Percentiles rank a stretch among this genome's conserved stretches.
Conservation (phyloP, 1,140 invertebrate genomes). For the Drosophila ficusphila region DNA sequence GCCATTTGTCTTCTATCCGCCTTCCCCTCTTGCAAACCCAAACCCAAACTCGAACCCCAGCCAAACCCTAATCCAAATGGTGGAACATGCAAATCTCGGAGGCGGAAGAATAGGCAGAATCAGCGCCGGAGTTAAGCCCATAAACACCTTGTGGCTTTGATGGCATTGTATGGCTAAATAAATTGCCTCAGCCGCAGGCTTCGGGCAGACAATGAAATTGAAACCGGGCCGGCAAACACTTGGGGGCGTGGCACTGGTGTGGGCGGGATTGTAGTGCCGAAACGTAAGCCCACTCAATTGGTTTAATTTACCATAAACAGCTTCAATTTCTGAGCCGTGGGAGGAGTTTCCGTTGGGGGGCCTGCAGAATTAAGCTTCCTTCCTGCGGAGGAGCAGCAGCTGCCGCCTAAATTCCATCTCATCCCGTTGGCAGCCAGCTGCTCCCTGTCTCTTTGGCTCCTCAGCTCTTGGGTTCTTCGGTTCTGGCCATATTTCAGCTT, state of each 20-base stretch:
- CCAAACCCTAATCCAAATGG: too few relatives aligned
- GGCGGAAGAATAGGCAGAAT: constrained; percentile 15
- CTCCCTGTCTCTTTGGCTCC: constrained; percentile 14
- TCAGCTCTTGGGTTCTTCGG: too few relatives aligned
- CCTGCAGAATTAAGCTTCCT: constrained; percentile 50
- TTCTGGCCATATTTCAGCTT: constrained; percentile 59
- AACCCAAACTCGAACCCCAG: too few relatives aligned
- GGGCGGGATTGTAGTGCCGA: constrained; percentile 9
- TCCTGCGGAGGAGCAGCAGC: constrained; percentile 25
- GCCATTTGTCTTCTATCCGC: constrained; percentile 50
- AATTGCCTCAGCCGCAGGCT: constrained; percentile 57
- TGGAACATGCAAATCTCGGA: constrained; percentile 61
- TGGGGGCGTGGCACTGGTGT: constrained; percentile 4
- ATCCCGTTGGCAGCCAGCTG: constrained; percentile 32
- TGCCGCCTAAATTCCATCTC: constrained; percentile 2
- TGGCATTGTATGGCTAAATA: constrained; percentile 51
- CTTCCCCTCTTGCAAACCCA: not conserved
- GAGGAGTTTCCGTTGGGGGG: constrained; percentile 39
- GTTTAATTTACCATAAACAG: constrained; percentile 82
- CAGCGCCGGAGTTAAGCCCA: constrained; percentile 53
- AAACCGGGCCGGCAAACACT: constrained; percentile 51
- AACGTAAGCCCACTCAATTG: constrained; percentile 74
- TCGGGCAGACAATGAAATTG: constrained; percentile 64
- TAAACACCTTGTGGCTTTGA: constrained; percentile 70
- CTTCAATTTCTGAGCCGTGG: constrained; percentile 45